A percentile compares a stretch with the other conserved stretches of the same genome.
Conservation (phyloP, 2,113 vertebrate species). For the Heloderma charlesbogerti region DNA sequence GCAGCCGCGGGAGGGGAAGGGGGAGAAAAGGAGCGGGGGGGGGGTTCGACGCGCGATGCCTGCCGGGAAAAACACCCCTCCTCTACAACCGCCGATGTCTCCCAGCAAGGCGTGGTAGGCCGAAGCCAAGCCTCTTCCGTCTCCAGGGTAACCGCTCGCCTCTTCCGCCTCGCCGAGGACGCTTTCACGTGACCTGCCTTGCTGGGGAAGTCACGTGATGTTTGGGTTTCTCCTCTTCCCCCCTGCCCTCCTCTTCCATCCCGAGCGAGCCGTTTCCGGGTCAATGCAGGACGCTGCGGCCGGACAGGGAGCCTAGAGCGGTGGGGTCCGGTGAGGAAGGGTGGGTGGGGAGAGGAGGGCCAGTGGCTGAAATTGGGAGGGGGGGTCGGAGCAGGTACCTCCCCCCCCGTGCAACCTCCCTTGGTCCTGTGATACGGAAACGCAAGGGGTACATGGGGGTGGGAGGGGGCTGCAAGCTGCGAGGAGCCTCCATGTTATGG, state of each 20-base stretch:
- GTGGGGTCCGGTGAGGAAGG: slow-evolving; percentile 56
- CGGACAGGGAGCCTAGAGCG: slow-evolving; percentile 23
- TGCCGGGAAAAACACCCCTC: background rate
- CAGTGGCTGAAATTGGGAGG: background rate
- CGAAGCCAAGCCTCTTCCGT: background rate
- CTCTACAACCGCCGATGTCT: background rate
- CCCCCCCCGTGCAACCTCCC: background rate
- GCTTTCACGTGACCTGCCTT: slow-evolving; percentile 64
- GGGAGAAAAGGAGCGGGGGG: background rate
- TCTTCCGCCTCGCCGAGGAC: slow-evolving; percentile 15
- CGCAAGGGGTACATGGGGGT: background rate
- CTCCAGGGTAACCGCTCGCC: slow-evolving; percentile 57
- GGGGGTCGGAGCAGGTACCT: background rate
- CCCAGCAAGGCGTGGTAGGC: no score
- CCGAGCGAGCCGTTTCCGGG: slow-evolving; percentile 76
- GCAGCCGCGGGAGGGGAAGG: no score
- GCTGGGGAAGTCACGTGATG: slow-evolving; percentile 71
- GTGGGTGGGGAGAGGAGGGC: slow-evolving; percentile 4
- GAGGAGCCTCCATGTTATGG: background rate
- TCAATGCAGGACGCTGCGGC: slow-evolving; percentile 75
- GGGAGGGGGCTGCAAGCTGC: no score
- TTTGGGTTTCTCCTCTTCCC: slow-evolving; percentile 19
- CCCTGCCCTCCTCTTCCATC: background rate
- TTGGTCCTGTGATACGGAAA: background rate
- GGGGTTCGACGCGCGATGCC: background rate